A percentile compares a stretch with the other conserved stretches of the same genome.
Evolutionary conservation across 2,888 invertebrate species (phyloP).

Genomic region (Polylopha cassiicola): DNA sequence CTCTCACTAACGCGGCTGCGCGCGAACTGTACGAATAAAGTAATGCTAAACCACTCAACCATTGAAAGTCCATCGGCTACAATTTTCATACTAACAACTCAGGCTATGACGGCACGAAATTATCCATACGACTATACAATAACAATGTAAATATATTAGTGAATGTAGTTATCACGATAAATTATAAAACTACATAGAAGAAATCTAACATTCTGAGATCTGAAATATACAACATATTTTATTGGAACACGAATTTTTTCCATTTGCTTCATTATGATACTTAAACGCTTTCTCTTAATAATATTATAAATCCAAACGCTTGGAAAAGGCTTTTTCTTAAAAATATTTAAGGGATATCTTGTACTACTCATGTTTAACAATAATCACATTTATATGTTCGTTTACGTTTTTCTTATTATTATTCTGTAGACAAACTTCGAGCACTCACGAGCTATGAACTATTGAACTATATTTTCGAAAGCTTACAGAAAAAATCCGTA

Average conservation of each 20-base stretch:
- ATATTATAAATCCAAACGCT: constrained; percentile 45
- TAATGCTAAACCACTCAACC: constrained; percentile 58
- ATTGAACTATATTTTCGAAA: constrained; percentile 13
- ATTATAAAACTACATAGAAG: constrained; percentile 67
- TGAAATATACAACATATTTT: constrained; percentile 54
- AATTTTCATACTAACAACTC: constrained; percentile 65
- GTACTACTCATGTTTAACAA: constrained; percentile 20
- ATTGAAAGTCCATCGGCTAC: constrained; percentile 75
- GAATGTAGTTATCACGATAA: constrained; percentile 61
- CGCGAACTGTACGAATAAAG: constrained; percentile 1
- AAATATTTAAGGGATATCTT: constrained; percentile 17
- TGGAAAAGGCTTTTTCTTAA: constrained; percentile 19
- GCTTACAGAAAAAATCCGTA: constrained; percentile 24
- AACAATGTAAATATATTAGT: constrained; percentile 65
- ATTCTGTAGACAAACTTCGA: constrained; percentile 13
- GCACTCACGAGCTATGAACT: constrained; percentile 10
- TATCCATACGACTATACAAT: constrained; percentile 65
- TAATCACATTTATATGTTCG: constrained; percentile 17
- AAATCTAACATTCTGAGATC: constrained; percentile 66
- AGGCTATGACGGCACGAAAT: constrained; percentile 64
- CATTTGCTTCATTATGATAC: constrained; percentile 45
- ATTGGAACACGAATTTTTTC: constrained; percentile 47
- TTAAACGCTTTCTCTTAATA: constrained; percentile 44
- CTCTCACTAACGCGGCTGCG: constrained; percentile 1
- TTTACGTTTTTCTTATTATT: constrained; percentile 18